Base-by-base conservation (phyloP, 2,797 vertebrate species). In the Sebastiscus albofasciatus region DNA sequence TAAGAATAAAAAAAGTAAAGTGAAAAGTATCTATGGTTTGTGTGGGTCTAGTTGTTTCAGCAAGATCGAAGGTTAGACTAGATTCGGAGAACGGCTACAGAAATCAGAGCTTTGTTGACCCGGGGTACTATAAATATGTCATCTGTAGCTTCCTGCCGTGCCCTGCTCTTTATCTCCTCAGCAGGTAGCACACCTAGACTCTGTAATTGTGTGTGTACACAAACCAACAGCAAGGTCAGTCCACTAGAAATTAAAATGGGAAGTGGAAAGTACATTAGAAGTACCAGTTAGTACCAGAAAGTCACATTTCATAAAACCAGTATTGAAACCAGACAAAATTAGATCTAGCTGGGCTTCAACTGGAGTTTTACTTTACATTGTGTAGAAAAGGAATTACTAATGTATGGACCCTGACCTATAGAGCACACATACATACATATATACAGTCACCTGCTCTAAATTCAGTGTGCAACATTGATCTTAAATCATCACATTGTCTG, bases 91-190 rank as follows among this genome's bases (percentile, higher is more conserved):
- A 75, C 11, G 1, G 16, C 27, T 22, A 72, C 8, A 54, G 22
- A 61, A 79, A 75, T 20, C 56, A 56, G 61, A 77, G 79, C 67
- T 82, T 31, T 68, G 69, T 64, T 79, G n/a, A 74, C 62, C 66
- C 36, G 7, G 14, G 14, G 20, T 39, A 29, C 36, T 87, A 90
- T 89, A 91, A 89, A 93, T 91, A 78, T 14, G 20, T 85, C 33
- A 65, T 74, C 39, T 70, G 26, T 67, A 33, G 29, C 59, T 58
- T 73, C 76, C 62, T 77, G 59, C 26, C 26, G 26, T 58, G 34
- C 27, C 24, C 18, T 36, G 6, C 1, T n/a, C 67, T 71, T 83
- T 75, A 85, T 89, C 89, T 88, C 20, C 26, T n/a, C 72, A 67
- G 52, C 42, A 70, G 72, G 61, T 46, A 79, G 24, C 18, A 46